Percentiles rank a stretch among this genome's conserved stretches.
phyloP scores from a whole-genome alignment of 92 coral and sea anemone genomes.

The Umimayanthus kanabou region DNA sequence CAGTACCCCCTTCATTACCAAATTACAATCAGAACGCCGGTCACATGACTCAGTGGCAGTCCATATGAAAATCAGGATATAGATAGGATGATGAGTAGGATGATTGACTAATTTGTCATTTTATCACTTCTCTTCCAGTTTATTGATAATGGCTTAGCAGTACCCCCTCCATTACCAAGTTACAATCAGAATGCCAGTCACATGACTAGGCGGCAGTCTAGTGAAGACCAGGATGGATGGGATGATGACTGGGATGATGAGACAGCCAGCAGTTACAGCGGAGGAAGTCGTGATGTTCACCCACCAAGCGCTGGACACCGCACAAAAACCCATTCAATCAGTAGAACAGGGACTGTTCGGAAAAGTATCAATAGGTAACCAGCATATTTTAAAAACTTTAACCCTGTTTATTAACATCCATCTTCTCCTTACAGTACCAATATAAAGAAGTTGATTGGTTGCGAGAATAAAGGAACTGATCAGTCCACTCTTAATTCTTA shows the following conservation, averaged over 20 bases:
- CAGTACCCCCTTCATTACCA: conserved; percentile 16
- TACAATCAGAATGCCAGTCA: conserved; percentile 16
- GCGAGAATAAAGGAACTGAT: no score
- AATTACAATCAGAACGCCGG: not conserved
- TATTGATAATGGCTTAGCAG: conserved; percentile 28
- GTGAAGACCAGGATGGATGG: conserved; percentile 64
- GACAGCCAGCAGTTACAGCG: conserved; percentile 80
- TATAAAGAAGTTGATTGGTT: no score
- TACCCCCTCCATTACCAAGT: conserved; percentile 21
- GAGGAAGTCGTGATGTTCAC: conserved; percentile 66
- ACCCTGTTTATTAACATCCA: no score
- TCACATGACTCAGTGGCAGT: not conserved
- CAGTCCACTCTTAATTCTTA: no score
- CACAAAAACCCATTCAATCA: conserved; percentile 63
- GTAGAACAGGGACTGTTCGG: conserved; percentile 86
- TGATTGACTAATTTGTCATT: conserved; percentile 24
- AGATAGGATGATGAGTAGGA: conserved; percentile 86
- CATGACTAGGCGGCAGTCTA: not conserved
- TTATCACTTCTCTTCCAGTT: not conserved
- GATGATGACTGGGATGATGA: conserved; percentile 91
- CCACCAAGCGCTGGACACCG: conserved; percentile 61
- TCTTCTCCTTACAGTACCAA: no score
- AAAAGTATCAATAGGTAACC: conserved; percentile 91
- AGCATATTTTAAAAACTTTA: no score
- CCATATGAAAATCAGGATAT: conserved; percentile 53